phyloP scores from a whole-genome alignment of 2,113 vertebrate genomes.

The Myiopsitta monachus region DNA sequence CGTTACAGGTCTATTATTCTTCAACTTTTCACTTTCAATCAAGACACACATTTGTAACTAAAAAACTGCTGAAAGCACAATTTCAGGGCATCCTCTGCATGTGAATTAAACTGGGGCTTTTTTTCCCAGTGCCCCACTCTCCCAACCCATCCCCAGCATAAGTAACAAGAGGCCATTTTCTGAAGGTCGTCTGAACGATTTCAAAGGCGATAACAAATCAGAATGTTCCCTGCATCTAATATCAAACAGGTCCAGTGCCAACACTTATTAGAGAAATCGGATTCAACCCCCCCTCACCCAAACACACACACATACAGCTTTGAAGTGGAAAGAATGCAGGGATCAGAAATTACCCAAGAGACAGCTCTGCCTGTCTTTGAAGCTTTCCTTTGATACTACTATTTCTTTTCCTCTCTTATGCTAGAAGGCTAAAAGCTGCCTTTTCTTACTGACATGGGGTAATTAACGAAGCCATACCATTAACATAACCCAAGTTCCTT shows the following conservation, averaged over 20 bases:
- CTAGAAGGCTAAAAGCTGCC: slow-evolving; percentile 77
- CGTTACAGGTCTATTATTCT: slow-evolving; percentile 69
- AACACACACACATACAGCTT: slow-evolving; percentile 85
- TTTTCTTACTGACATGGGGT: slow-evolving; percentile 75
- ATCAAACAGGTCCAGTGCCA: slow-evolving; percentile 97
- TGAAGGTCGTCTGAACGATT: slow-evolving; percentile 93
- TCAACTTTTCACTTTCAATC: slow-evolving; percentile 77
- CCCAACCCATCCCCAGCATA: slow-evolving; percentile 48
- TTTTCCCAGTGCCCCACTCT: slow-evolving; percentile 41
- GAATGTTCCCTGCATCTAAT: slow-evolving; percentile 95
- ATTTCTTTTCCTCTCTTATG: slow-evolving; percentile 77
- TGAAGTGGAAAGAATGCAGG: slow-evolving; percentile 94
- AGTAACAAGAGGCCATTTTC: slow-evolving; percentile 76
- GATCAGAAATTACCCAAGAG: slow-evolving; percentile 98
- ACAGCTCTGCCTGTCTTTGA: slow-evolving; percentile 92
- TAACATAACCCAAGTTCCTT: slow-evolving; percentile 74
- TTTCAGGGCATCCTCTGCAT: slow-evolving; percentile 66
- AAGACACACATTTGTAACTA: slow-evolving; percentile 72
- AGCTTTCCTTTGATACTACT: slow-evolving; percentile 94
- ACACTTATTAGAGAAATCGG: slow-evolving; percentile 98
- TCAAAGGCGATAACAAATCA: slow-evolving; percentile 97
- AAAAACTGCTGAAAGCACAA: slow-evolving; percentile 76
- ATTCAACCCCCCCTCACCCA: slow-evolving; percentile 78
- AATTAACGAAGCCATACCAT: slow-evolving; percentile 77
- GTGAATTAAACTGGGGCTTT: slow-evolving; percentile 49